phyloP scores from a whole-genome alignment of 2,888 invertebrate genomes.

The Isotomurus palustris region DNA sequence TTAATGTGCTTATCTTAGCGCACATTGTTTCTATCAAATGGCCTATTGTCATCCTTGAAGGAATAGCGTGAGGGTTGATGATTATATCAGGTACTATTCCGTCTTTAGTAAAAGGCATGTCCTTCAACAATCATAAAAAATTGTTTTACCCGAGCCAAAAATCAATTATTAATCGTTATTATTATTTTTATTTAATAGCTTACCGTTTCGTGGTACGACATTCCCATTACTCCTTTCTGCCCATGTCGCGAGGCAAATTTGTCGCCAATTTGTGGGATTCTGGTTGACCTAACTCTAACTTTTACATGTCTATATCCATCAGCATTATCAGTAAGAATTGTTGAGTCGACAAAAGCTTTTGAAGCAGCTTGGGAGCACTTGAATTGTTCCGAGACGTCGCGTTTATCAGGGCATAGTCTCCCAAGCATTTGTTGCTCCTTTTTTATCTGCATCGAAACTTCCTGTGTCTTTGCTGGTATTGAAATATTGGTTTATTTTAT shows the following conservation, averaged over 20 bases:
- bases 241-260: slow-evolving; percentile 62
- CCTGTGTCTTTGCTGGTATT: slow-evolving; percentile 13
- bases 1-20: slow-evolving; percentile 50
- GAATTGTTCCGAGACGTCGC: slow-evolving; percentile 53
- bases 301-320: slow-evolving; percentile 61
- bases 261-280: slow-evolving; percentile 61
- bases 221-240: slow-evolving; percentile 62
- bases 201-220: slow-evolving; percentile 57
- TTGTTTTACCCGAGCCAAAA: not conserved
- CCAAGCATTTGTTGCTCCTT: slow-evolving; percentile 27
- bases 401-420: slow-evolving; percentile 52
- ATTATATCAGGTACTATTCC: slow-evolving; percentile 61
- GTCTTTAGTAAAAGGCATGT: slow-evolving; percentile 53
- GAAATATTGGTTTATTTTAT: not conserved
- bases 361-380: slow-evolving; percentile 54
- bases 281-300: slow-evolving; percentile 54
- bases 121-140: slow-evolving; percentile 40
- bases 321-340: slow-evolving; percentile 57
- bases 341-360: slow-evolving; percentile 60
- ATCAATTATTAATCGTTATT: not conserved
- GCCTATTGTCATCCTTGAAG: slow-evolving; percentile 62
- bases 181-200: slow-evolving; percentile 7
- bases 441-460: not conserved
- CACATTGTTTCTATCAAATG: slow-evolving; percentile 61
- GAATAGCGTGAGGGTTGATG: slow-evolving; percentile 62